Base-by-base conservation (phyloP, 2,797 vertebrate genomes). In the Halcyon chelicuti region DNA sequence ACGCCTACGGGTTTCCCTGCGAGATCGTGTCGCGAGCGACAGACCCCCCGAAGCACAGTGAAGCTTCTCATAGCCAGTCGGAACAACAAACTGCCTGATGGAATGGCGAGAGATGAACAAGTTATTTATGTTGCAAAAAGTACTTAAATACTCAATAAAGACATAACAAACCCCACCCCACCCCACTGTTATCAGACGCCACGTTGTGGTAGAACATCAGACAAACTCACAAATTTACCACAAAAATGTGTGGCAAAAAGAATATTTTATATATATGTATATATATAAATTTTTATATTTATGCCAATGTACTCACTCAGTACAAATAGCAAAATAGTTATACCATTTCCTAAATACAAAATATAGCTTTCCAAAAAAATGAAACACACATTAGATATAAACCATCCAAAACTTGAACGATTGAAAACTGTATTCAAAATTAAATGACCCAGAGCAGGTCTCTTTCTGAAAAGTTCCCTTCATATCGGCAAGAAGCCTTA, bases 341-440 rank as follows among this genome's bases (percentile, higher is more conserved):
- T 98, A 98, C 98, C 98, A 97, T 98, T 98, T 98, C 98, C 98
- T 98, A 98, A 98, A 98, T 98, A 98, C 97, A 98, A 98, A 98
- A 98, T 98, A 98, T 98, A 98, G 98, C 98, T 98, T 98, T 98
- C 98, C 98, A 98, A 98, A 98, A 98, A 98, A 98, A 98, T 98
- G 98, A 98, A 98, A 98, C 98, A 98, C 97, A 98, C 97, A 96
- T 98, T 98, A 98, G 98, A 98, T 98, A 98, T 98, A 98, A 98
- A 98, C 98, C 98, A 98, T 98, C 98, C 98, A 98, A 98, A 98
- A 98, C 97, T 95, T 98, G 97, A 98, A 98, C 97, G 97, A 98
- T 98, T 98, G 97, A 98, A 98, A 98, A 98, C 98, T 97, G 98
- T 98, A 98, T 98, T 98, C 98, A 98, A 98, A 98, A 98, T 98